phyloP scores from a whole-genome alignment of 1,140 invertebrate genomes.

The Drosophila sp. region DNA sequence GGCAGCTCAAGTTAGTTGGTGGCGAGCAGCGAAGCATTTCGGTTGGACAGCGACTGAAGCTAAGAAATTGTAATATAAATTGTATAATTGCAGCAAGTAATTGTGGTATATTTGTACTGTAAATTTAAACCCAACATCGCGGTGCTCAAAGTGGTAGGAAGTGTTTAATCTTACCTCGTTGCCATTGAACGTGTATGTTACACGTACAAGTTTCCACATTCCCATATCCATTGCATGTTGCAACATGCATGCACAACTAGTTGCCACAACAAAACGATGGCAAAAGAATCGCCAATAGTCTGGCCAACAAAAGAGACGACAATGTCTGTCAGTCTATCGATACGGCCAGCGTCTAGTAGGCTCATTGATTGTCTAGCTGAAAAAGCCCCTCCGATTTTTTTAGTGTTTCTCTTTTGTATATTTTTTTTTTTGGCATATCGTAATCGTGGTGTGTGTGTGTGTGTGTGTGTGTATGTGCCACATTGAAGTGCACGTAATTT shows the following conservation, averaged over 20 bases:
- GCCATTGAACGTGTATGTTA: conserved; percentile 9
- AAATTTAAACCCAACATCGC: background rate
- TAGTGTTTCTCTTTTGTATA: background rate
- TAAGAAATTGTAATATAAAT: background rate
- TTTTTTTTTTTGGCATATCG: conserved; percentile 30
- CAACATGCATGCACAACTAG: conserved; percentile 26
- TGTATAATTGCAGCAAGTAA: conserved; percentile 31
- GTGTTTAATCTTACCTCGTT: conserved; percentile 43
- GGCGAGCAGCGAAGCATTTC: conserved; percentile 50
- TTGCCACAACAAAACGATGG: conserved; percentile 15
- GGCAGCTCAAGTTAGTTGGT: conserved; percentile 47
- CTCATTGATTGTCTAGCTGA: conserved; percentile 37
- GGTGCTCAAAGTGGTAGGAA: conserved; percentile 7
- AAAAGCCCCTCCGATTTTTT: conserved; percentile 23
- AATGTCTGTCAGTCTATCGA: conserved; percentile 11
- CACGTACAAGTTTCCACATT: conserved; percentile 16
- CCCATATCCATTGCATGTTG: conserved; percentile 38
- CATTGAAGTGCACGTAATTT: conserved; percentile 70
- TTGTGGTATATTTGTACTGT: conserved; percentile 6
- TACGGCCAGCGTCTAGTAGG: background rate
- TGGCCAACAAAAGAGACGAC: conserved; percentile 12
- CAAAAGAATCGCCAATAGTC: conserved; percentile 38
- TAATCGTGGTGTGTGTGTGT: conserved; percentile 14
- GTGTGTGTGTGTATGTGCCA: conserved; percentile 55
- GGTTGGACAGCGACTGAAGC: conserved; percentile 34